Evolutionary conservation across 2,888 invertebrate species (phyloP), one percentile per base, ranked within the genome.

Genomic region (Melanostoma scalare): DNA sequence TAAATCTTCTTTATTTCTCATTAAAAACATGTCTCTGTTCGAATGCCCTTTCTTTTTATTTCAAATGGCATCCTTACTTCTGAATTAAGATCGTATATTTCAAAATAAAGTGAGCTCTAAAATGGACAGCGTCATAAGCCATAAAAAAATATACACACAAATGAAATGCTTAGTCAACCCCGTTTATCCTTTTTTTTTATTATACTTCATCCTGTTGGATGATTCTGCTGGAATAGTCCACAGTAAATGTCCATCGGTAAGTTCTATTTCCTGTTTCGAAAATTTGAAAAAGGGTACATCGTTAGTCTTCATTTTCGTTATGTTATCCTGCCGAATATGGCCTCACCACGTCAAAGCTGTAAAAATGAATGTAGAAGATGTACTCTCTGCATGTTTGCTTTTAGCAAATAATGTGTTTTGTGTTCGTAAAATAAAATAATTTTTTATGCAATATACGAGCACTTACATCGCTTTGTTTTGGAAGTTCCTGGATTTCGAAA

Each of bases 131-230:
- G 6, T 3, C 33, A 42, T 58, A 58, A 58, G 33, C 35, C 33
- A 55, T 8, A 38, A 35, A 53, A 31, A 50, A 42, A 9, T 20
- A 10, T 9, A 6, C 20, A 20, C 20, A 20, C 10, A 20, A 3
- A 58, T 42, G 42, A 58, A 60, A 60, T 33, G 44, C 33, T 60
- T 58, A 58, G 42, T 58, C 58, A 42, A 58, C 60, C 60, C 60
- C 42, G 44, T 60, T 44, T 44, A 60, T 60, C 10, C 3, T 46
- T 46, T 33, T 60, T 44, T 55, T 33, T 60, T 31, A 60, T 33
- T 33, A 33, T 33, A 42, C 31, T 44, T 10, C 33, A 44, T 42
- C 42, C 3, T n/a, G 2, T 3, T n/a, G 58, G 4, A 5, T 0
- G 3, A 53, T 3, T 36, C 35, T 36, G 6, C 3, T 53, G 36